Evolutionary conservation across 1,140 invertebrate species (phyloP).

Genomic region (Ostrea denselamellosa): DNA sequence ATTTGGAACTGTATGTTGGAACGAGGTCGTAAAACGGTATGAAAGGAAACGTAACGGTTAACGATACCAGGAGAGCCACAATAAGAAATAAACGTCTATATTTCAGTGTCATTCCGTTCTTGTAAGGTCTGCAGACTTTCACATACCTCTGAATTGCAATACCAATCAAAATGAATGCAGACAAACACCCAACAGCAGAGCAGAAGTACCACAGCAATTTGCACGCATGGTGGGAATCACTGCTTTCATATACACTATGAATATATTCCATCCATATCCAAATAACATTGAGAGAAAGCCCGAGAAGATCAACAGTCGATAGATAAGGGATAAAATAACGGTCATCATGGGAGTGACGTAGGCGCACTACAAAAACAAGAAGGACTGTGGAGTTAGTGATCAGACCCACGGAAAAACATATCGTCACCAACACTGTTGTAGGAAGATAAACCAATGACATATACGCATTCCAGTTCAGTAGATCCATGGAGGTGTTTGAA

Average conservation of each 20-base stretch:
- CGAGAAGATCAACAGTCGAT: not conserved
- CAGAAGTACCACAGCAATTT: not conserved
- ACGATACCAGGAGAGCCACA: not conserved
- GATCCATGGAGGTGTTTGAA: not conserved
- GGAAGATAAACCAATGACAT: not conserved
- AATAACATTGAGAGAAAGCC: not conserved
- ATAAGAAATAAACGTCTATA: slow-evolving; percentile 20
- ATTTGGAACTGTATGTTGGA: not conserved
- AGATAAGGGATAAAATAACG: not conserved
- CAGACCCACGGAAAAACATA: not conserved
- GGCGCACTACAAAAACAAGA: not conserved
- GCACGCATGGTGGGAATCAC: not conserved
- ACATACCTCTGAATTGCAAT: slow-evolving; percentile 45
- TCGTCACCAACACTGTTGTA: not conserved
- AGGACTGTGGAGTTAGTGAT: not conserved
- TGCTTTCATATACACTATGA: not conserved
- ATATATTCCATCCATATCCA: not conserved
- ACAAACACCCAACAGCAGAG: slow-evolving; percentile 15
- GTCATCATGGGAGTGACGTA: not conserved
- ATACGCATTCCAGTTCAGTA: not conserved
- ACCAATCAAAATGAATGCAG: slow-evolving; percentile 7
- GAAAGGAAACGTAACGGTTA: not conserved
- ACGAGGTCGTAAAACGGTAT: slow-evolving; percentile 5
- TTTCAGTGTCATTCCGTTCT: slow-evolving; percentile 30
- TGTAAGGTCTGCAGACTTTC: slow-evolving; percentile 35